Conservation (phyloP, 2,797 vertebrate species). For the Protonibea diacanthus region DNA sequence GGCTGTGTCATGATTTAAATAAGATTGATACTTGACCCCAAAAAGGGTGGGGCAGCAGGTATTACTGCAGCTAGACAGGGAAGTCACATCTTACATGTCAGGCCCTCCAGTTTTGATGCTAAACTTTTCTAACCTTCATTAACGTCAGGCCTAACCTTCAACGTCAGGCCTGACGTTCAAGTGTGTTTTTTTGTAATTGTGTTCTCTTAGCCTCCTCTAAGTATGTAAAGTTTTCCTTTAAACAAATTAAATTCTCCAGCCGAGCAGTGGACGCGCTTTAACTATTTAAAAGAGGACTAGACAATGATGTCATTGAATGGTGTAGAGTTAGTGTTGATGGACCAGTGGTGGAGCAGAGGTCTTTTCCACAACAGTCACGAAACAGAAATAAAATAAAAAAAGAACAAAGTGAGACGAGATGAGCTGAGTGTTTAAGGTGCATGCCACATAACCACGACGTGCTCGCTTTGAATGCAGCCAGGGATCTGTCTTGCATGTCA, state of each 20-base stretch:
- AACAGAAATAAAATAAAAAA: not conserved
- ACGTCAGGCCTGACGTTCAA: not conserved
- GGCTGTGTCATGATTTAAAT: not conserved
- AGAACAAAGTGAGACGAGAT: not conserved
- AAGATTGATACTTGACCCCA: not conserved
- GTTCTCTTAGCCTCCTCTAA: not conserved
- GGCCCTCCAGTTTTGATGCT: not conserved
- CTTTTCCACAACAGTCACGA: conserved; percentile 1
- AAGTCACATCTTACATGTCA: not conserved
- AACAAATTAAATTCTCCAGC: conserved; percentile 5
- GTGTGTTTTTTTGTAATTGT: not conserved
- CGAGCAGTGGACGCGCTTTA: conserved; percentile 1
- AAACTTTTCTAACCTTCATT: not conserved
- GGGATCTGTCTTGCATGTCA: not conserved
- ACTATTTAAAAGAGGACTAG: conserved; percentile 12
- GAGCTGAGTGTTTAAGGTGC: not conserved
- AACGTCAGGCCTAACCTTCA: not conserved
- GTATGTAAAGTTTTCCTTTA: not conserved
- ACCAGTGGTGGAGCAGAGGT: not conserved
- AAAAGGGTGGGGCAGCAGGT: not conserved
- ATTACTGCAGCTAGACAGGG: not conserved
- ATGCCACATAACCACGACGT: not conserved
- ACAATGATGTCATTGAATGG: conserved; percentile 21
- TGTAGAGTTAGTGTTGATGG: not conserved
- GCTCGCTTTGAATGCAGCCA: not conserved